A percentile compares a stretch with the other conserved stretches of the same genome.
Evolutionary conservation across 92 coral and sea anemone species (phyloP).

Genomic region (Ricordea florida): DNA sequence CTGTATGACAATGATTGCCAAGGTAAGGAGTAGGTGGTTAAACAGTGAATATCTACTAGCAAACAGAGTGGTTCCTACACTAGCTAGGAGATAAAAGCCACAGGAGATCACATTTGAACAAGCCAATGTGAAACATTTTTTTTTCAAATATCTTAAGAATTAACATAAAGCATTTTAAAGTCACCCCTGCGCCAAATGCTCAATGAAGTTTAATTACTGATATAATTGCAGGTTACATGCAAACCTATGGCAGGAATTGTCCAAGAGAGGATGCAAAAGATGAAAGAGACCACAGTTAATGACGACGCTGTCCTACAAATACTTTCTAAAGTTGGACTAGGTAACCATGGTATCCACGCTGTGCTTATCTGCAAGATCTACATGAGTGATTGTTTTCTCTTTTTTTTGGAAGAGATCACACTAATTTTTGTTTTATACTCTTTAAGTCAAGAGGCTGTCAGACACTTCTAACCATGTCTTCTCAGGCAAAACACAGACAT

Average conservation of each 20-base stretch:
- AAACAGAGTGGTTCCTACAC: background rate
- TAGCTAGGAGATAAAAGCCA: background rate
- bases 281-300: slow-evolving; percentile 68
- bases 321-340: slow-evolving; percentile 83
- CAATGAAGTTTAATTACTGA: too few relatives aligned
- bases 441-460: too few relatives aligned
- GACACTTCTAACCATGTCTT: too few relatives aligned
- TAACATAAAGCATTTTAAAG: too few relatives aligned
- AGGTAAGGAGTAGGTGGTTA: slow-evolving; percentile 35
- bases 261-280: slow-evolving; percentile 74
- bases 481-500: too few relatives aligned
- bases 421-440: too few relatives aligned
- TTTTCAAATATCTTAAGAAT: background rate
- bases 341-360: slow-evolving; percentile 90
- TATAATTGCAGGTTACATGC: slow-evolving; percentile 83
- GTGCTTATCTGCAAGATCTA: too few relatives aligned
- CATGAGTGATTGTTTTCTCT: too few relatives aligned
- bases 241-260: slow-evolving; percentile 76
- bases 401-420: too few relatives aligned
- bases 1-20: slow-evolving; percentile 83
- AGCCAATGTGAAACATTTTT: background rate
- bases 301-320: slow-evolving; percentile 84
- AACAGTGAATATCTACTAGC: background rate
- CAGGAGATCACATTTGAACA: background rate
- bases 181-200: too few relatives aligned